Evolutionary conservation across 2,797 vertebrate genomes (phyloP).

Genomic region (Takifugu ocellatus): DNA sequence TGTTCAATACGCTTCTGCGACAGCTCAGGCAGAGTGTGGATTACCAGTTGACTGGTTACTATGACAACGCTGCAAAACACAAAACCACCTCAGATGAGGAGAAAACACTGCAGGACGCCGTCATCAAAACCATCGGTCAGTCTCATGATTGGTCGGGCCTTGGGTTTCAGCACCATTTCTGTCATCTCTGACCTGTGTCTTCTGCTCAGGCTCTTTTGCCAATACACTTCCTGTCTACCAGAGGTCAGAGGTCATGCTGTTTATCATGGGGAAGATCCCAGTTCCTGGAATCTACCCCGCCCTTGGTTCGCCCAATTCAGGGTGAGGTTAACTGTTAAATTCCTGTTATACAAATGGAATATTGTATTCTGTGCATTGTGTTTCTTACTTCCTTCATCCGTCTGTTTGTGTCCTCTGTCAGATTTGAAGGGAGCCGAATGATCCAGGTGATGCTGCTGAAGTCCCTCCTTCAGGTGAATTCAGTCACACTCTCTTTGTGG

Average conservation of each 20-base stretch:
- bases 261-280: conserved; percentile 93
- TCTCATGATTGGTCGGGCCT: not conserved
- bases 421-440: conserved; percentile 86
- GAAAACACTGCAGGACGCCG: conserved; percentile 84
- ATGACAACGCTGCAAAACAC: conserved; percentile 62
- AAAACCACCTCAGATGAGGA: conserved; percentile 79
- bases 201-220: conserved; percentile 83
- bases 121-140: conserved; percentile 88
- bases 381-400: not conserved
- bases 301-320: conserved; percentile 75
- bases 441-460: conserved; percentile 92
- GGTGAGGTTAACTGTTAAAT: conserved; percentile 59
- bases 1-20: conserved; percentile 87
- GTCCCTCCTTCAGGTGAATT: conserved; percentile 86
- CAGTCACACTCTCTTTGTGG: not conserved
- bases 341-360: too few species aligned
- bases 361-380: not conserved
- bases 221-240: conserved; percentile 88
- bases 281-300: conserved; percentile 84
- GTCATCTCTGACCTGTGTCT: not conserved
- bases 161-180: not conserved
- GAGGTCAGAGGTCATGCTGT: conserved; percentile 92
- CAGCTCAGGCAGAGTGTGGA: conserved; percentile 89
- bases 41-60: conserved; percentile 85
- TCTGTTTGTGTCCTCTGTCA: conserved; percentile 40